Conservation (phyloP, 35 echinoderm and acorn worm genomes). For the Ptychodera flava region DNA sequence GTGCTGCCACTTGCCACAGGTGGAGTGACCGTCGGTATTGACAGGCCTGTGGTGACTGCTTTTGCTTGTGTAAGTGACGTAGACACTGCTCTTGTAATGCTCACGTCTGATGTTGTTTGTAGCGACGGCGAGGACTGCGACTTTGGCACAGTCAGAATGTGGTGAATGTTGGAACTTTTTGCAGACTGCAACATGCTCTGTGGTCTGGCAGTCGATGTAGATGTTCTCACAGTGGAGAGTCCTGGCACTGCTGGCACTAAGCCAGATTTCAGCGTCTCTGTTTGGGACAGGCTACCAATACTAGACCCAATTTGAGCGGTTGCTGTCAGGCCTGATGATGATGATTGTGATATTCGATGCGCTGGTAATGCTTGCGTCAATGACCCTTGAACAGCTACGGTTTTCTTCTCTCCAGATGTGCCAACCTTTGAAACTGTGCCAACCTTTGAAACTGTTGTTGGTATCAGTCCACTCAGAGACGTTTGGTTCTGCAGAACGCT, state of each 20-base stretch:
- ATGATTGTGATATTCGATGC: not conserved
- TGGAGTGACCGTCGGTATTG: not conserved
- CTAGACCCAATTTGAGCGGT: not conserved
- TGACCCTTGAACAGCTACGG: constrained; percentile 17
- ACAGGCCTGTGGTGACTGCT: not conserved
- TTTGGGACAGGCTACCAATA: not conserved
- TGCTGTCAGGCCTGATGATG: not conserved
- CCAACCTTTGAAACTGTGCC: not conserved
- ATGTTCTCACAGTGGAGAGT: not conserved
- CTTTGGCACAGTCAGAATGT: not conserved
- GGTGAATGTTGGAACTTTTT: not conserved
- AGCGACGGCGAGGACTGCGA: not conserved
- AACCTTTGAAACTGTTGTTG: not conserved
- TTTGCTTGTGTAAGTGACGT: too few relatives aligned
- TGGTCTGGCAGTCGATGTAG: not conserved
- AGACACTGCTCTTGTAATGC: too few relatives aligned
- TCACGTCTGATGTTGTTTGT: not conserved
- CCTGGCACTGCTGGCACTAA: not conserved
- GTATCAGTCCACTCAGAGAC: not conserved
- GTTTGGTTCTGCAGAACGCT: not conserved
- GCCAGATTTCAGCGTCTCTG: not conserved
- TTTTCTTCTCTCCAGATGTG: not conserved
- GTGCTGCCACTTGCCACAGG: not conserved
- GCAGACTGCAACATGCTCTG: not conserved
- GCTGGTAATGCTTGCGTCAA: constrained; percentile 17